These are phyloP conservation scores for Apocrypta bakeri DNA, from an alignment of 1,140 invertebrate genomes.

Conservation along the genomic window DNA sequence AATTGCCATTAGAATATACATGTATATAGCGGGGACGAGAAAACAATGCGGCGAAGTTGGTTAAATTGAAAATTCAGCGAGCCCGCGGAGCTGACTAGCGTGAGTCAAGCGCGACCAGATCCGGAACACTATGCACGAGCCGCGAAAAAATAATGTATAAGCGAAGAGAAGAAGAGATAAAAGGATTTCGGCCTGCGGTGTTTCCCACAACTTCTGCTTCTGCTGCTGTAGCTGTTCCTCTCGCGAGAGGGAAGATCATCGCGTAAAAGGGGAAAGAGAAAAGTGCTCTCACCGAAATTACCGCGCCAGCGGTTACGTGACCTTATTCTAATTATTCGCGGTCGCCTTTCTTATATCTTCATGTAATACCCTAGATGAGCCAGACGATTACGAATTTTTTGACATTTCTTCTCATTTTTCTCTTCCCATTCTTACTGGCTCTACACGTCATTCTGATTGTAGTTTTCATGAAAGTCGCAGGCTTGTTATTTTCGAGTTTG, in stretches of 20 bases:
- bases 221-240: too few species aligned
- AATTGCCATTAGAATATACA: slow-evolving; percentile 27
- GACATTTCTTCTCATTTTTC: neutral
- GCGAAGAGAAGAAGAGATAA: slow-evolving; percentile 26
- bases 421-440: too few species aligned
- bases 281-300: slow-evolving; percentile 40
- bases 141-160: slow-evolving; percentile 30
- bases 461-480: too few species aligned
- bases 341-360: slow-evolving; percentile 39
- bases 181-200: slow-evolving; percentile 36
- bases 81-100: slow-evolving; percentile 13
- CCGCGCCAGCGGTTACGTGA: slow-evolving; percentile 36
- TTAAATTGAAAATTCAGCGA: slow-evolving; percentile 29
- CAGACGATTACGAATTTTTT: neutral
- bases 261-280: neutral
- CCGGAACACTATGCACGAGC: neutral
- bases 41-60: slow-evolving; percentile 14
- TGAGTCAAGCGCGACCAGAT: slow-evolving; percentile 20
- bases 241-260: neutral
- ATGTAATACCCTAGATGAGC: slow-evolving; percentile 7
- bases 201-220: slow-evolving; percentile 35
- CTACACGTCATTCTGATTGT: too few species aligned
- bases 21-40: neutral
- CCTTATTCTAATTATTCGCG: slow-evolving; percentile 48
- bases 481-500: too few species aligned